These are phyloP conservation scores for Mormyrus proboscirostris DNA, from an alignment of 2,797 vertebrate species.

Conservation along the genomic window DNA sequence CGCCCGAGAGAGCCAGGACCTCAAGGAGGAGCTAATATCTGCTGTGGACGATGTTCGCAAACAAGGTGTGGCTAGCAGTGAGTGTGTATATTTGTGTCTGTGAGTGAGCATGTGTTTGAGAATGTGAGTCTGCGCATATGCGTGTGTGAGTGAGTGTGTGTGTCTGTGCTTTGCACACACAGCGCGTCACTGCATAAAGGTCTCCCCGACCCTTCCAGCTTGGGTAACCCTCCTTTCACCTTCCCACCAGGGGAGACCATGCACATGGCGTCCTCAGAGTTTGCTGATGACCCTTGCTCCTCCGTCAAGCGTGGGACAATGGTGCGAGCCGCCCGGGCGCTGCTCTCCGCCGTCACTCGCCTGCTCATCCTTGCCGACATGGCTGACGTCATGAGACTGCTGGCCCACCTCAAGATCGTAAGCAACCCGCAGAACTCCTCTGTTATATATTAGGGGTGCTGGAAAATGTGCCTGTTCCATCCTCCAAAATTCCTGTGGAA, in stretches of 20 bases:
- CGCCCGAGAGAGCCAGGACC: constrained; percentile 93
- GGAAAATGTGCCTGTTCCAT: not conserved
- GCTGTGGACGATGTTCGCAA: constrained; percentile 96
- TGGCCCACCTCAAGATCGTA: constrained; percentile 95
- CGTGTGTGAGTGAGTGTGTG: not conserved
- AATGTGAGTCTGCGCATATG: not conserved
- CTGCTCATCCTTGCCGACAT: constrained; percentile 96
- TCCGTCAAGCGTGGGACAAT: constrained; percentile 96
- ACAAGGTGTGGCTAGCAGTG: constrained; percentile 72
- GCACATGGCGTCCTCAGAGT: constrained; percentile 88
- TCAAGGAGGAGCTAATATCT: constrained; percentile 89
- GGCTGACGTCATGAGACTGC: constrained; percentile 96
- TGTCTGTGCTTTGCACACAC: not conserved
- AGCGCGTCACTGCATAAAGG: not conserved
- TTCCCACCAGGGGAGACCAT: constrained; percentile 78
- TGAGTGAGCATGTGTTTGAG: not conserved
- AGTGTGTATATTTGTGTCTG: not conserved
- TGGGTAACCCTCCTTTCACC: not conserved
- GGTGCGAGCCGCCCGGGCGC: constrained; percentile 88
- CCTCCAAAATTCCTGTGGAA: not conserved
- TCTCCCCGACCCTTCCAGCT: not conserved
- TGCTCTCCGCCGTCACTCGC: constrained; percentile 91
- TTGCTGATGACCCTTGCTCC: constrained; percentile 92
- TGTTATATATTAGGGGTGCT: not conserved
- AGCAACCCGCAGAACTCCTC: constrained; percentile 36